Conservation (phyloP, 2,797 vertebrate species). For the Sternarchorhynchus goeldii region DNA sequence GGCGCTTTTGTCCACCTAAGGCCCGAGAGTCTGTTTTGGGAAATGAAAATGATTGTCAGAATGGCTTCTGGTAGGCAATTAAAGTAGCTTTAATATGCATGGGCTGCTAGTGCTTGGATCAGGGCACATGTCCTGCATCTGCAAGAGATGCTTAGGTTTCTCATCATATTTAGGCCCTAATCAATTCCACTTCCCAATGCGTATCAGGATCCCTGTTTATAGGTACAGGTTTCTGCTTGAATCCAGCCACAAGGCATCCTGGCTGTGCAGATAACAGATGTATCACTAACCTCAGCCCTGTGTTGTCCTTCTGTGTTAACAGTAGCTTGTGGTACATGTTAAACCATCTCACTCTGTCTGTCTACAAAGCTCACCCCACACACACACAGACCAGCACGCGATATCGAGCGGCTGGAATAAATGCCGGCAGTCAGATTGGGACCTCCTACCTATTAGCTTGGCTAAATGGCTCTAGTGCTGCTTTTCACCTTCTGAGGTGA, state of each 20-base stretch:
- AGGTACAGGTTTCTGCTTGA: slow-evolving; percentile 17
- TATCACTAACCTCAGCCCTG: slow-evolving; percentile 33
- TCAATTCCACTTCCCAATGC: slow-evolving; percentile 13
- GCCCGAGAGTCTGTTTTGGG: neutral
- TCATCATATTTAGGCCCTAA: slow-evolving; percentile 26
- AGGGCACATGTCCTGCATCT: slow-evolving; percentile 13
- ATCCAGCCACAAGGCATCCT: slow-evolving; percentile 33
- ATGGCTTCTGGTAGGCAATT: slow-evolving; percentile 35
- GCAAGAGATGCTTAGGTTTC: slow-evolving; percentile 31
- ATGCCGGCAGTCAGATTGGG: slow-evolving; percentile 40
- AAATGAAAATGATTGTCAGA: slow-evolving; percentile 13
- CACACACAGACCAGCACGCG: neutral
- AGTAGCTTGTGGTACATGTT: slow-evolving; percentile 21
- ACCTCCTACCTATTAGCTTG: slow-evolving; percentile 46
- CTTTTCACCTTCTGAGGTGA: slow-evolving; percentile 51
- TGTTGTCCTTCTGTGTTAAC: neutral
- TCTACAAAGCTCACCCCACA: slow-evolving; percentile 21
- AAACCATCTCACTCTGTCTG: slow-evolving; percentile 10
- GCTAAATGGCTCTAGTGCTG: slow-evolving; percentile 47
- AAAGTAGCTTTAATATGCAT: slow-evolving; percentile 31
- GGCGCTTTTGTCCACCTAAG: too few species aligned
- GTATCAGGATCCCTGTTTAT: slow-evolving; percentile 17
- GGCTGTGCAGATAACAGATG: slow-evolving; percentile 20
- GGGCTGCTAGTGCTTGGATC: slow-evolving; percentile 24
- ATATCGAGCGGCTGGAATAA: slow-evolving; percentile 10